Evolutionary conservation across 2,113 vertebrate genomes (phyloP), one percentile per base, ranked within the genome.

Genomic region (Alces alces): DNA sequence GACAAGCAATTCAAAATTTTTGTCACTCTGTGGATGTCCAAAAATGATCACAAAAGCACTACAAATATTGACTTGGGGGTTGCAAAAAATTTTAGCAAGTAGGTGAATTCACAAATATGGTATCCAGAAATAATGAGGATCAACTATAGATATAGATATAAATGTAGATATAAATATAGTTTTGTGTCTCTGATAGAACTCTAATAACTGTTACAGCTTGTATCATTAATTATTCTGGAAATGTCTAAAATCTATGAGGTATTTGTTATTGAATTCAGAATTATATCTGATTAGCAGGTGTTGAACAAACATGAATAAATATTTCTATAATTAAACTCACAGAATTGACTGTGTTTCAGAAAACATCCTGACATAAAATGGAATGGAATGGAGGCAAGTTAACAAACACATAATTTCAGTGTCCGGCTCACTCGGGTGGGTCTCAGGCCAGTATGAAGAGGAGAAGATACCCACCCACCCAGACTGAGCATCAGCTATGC

Each of bases 201-300:
- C 10, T 55, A 70, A 39, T 23, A 70, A 70, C 45, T 61, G 55
- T 78, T 14, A 27, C 1, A 80, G 58, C 30, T 30, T 54, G 21
- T 28, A 27, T 27, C 61, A 50, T 54, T 54, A 82, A 86, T 90
- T 90, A 87, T 66, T 70, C 55, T 64, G 28, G 79, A 84, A 30
- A 57, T 50, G 16, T 76, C 66, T 86, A 36, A 83, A 93, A 79
- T 82, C 15, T 15, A 36, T 47, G 43, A 27, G 13, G 57, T 33
- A 61, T 79, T 86, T 96, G 89, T 92, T 57, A 90, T 15, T 89
- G 86, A 96, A 96, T 70, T 95, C 79, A 92, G 43, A 90, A 83
- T 83, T 70, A 6, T 28, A 55, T 94, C 30, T 93, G 90, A 96
- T 84, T 61, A 93, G 89, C 78, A 84, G 19, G 30, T 78, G 21